These are phyloP conservation scores for Girardinichthys multiradiatus DNA, from an alignment of 2,113 vertebrate genomes.

Conservation along the genomic window DNA sequence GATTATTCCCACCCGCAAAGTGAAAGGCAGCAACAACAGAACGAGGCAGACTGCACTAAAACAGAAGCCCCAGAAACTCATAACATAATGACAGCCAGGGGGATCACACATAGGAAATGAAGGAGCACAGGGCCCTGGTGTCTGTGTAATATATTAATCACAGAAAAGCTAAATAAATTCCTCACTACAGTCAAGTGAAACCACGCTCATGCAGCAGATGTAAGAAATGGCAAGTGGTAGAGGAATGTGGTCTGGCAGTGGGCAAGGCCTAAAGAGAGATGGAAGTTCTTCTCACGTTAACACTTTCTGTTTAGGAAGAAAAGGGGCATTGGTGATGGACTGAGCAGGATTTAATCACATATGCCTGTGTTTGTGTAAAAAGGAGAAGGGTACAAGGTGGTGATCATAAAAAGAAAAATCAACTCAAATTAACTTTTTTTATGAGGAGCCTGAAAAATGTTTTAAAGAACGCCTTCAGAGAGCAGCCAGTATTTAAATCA, in stretches of 20 bases:
- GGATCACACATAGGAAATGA: conserved; percentile 71
- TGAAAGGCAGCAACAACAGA: conserved; percentile 23
- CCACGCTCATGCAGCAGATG: conserved; percentile 82
- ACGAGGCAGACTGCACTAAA: conserved; percentile 35
- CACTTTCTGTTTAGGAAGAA: conserved; percentile 71
- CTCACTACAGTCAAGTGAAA: conserved; percentile 74
- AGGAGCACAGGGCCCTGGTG: conserved; percentile 65
- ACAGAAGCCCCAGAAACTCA: conserved; percentile 71
- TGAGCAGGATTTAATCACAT: conserved; percentile 25
- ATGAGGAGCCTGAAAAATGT: not conserved
- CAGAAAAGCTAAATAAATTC: conserved; percentile 81
- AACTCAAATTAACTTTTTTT: not conserved
- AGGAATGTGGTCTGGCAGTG: conserved; percentile 80
- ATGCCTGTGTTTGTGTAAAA: conserved; percentile 10
- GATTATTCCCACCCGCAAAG: conserved; percentile 21
- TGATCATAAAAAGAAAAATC: not conserved
- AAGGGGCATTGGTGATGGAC: conserved; percentile 49
- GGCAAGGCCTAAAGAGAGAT: conserved; percentile 44
- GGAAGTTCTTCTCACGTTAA: conserved; percentile 70
- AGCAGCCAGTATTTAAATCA: conserved; percentile 23
- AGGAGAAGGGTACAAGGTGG: not conserved
- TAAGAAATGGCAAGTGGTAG: conserved; percentile 79
- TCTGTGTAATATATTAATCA: conserved; percentile 81
- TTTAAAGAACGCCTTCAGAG: conserved; percentile 20
- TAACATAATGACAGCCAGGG: conserved; percentile 70